Evolutionary conservation across 2,888 invertebrate species (phyloP).

Genomic region (Sympetrum striolatum): DNA sequence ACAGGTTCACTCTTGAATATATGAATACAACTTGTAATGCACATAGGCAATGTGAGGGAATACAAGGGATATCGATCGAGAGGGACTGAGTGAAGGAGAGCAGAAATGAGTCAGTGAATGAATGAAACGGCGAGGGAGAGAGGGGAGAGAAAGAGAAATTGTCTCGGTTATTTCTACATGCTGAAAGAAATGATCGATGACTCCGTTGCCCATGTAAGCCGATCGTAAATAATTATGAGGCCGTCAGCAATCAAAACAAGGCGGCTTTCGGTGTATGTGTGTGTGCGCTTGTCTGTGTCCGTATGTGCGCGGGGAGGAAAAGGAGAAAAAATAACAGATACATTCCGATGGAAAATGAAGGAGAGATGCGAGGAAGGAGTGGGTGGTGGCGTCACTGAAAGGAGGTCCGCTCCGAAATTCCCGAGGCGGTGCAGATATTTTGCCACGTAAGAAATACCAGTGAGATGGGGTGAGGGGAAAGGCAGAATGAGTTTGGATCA

Average conservation of each 20-base stretch:
- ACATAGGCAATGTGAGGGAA: not conserved
- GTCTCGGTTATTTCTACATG: conserved; percentile 31
- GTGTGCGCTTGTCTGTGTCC: not conserved
- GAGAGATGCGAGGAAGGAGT: not conserved
- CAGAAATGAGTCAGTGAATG: not conserved
- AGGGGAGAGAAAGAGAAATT: not conserved
- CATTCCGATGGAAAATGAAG: conserved; percentile 7
- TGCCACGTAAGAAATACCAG: too few species aligned
- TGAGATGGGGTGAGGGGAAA: too few species aligned
- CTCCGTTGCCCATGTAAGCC: conserved; percentile 34
- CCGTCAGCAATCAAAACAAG: conserved; percentile 43
- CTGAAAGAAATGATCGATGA: conserved; percentile 34
- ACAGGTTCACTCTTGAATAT: not conserved
- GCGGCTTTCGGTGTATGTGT: not conserved
- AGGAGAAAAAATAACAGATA: conserved; percentile 15
- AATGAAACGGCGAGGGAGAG: not conserved
- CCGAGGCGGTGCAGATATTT: too few species aligned
- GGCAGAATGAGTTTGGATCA: too few species aligned
- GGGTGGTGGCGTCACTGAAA: not conserved
- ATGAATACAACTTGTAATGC: not conserved
- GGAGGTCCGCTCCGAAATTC: too few species aligned
- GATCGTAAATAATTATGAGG: conserved; percentile 39
- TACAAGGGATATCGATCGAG: not conserved
- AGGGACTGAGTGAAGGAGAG: not conserved
- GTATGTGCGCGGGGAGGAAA: not conserved